These are phyloP conservation scores for Gopherus evgoodei DNA, from an alignment of 2,113 vertebrate species.

Conservation along the genomic window DNA sequence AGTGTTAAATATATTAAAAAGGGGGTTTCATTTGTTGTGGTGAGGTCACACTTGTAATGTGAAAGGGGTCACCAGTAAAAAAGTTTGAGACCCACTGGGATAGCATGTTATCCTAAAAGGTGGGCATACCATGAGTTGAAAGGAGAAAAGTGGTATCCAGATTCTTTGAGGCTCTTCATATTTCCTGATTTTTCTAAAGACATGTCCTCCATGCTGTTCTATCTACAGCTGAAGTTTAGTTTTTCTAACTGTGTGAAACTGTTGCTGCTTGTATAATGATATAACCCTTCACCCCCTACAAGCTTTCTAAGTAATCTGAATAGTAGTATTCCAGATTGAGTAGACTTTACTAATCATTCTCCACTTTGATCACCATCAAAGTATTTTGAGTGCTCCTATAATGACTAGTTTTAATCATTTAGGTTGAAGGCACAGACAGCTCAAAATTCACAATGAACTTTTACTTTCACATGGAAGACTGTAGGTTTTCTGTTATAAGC, in stretches of 20 bases:
- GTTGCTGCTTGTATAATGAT: neutral
- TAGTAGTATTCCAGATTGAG: neutral
- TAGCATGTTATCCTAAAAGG: neutral
- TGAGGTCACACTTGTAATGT: too few relatives aligned
- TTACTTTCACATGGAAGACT: neutral
- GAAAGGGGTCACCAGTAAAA: too few relatives aligned
- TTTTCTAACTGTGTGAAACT: neutral
- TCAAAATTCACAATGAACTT: neutral
- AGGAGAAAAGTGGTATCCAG: neutral
- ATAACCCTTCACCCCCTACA: neutral
- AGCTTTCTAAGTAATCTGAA: neutral
- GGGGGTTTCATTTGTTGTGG: too few relatives aligned
- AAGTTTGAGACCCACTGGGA: neutral
- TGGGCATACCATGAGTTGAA: neutral
- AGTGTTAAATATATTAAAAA: too few relatives aligned
- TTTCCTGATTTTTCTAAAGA: neutral
- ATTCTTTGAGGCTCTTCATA: rapidly evolving
- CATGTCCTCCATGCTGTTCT: neutral
- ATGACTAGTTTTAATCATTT: neutral
- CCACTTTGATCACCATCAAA: neutral
- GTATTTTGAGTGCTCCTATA: neutral
- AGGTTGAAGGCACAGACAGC: neutral
- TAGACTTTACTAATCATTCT: neutral
- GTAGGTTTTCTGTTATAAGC: neutral
- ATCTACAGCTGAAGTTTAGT: neutral